Base-by-base conservation (phyloP, 2,888 invertebrate genomes). In the Bugula neritina region DNA sequence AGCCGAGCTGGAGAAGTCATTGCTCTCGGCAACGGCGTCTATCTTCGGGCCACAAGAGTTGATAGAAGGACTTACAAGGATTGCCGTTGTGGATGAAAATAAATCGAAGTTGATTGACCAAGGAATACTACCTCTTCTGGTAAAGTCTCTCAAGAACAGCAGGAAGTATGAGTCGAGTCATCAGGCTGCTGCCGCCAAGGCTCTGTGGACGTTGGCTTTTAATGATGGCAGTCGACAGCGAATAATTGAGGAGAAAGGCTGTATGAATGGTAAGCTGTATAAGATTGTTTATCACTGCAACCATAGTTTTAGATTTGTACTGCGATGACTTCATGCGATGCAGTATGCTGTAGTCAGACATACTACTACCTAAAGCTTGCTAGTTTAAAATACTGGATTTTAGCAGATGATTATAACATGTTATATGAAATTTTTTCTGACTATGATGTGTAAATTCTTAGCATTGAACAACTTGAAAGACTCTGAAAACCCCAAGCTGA, bases 191-290 rank as follows among this genome's bases (percentile, higher is more conserved):
- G 63, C 63, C 13, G 63, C 31, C 63, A 63, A 63, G 13, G 63
- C 63, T 34, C 29, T 63, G 13, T 63, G 63, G 63, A 63, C 21
- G 10, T 27, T 63, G 63, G 63, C 63, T 29, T 63, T 63, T 34
- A 31, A 27, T 63, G 63, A 63, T 31, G 27, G 2, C 2, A 31
- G 29, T 27, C 2, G 63, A 13, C 5, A 63, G 5, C 13, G 31
- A n/a, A 63, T 63, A 27, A 25, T 25, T 13, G 63, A 27, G 17
- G 17, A 31, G 31, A 63, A 63, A n/a, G 63, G 29, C 10, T 34
- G 21, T 25, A 63, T 63, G 31, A 10, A 21, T 13, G 63, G 63
- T 63, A 63, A 3, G 63, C 13, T 10, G 52, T 21, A 17, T 52
- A 10, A 52, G 10, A 21, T 21, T 52, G 52, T 17, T 52, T 10